Percentiles rank a stretch among this genome's conserved stretches.
These are phyloP conservation scores for Spicauda simplicius DNA, from an alignment of 2,888 invertebrate species.

Conservation along the genomic window DNA sequence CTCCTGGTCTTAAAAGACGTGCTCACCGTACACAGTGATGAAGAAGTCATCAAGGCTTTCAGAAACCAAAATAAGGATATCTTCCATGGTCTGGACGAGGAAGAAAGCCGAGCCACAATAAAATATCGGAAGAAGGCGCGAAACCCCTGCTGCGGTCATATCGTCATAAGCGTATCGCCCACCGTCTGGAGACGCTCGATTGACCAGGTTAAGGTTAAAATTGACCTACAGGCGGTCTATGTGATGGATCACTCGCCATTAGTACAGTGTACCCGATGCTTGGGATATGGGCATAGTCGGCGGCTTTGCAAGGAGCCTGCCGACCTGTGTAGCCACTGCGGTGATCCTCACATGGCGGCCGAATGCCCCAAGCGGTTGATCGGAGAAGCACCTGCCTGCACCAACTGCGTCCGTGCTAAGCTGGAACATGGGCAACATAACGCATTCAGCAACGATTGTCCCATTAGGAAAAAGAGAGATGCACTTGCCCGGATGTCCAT, in stretches of 20 bases:
- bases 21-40: too few relatives aligned
- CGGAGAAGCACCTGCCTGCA: neutral
- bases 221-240: neutral
- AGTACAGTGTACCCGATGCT: neutral
- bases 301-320: neutral
- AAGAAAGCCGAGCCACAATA: too few relatives aligned
- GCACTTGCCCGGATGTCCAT: constrained; percentile 34
- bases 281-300: neutral
- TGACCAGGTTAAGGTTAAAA: too few relatives aligned
- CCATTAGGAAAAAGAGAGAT: constrained; percentile 37
- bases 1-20: too few relatives aligned
- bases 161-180: too few relatives aligned
- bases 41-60: too few relatives aligned
- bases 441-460: constrained; percentile 1
- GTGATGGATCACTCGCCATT: neutral
- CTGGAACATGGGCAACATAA: neutral
- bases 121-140: too few relatives aligned
- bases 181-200: too few relatives aligned
- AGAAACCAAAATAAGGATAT: too few relatives aligned
- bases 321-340: neutral
- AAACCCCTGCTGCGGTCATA: too few relatives aligned
- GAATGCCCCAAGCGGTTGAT: neutral
- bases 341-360: neutral
- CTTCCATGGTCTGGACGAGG: too few relatives aligned
- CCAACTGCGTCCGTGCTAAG: neutral